These are phyloP conservation scores for Amphiprion clarkii DNA, from an alignment of 2,797 vertebrate genomes.

Conservation along the genomic window DNA sequence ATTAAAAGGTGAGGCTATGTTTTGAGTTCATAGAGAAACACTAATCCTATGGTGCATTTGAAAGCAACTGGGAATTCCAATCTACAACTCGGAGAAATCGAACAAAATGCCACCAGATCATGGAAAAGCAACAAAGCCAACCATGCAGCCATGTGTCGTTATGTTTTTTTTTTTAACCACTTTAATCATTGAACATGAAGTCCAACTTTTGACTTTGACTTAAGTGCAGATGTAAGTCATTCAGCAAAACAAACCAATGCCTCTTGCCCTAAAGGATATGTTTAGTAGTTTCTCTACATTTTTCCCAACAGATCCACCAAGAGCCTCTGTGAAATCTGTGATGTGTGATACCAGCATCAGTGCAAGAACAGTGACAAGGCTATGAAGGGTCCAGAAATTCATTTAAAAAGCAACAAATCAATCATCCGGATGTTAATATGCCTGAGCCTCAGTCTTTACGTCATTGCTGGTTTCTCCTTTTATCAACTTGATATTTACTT, in stretches of 20 bases:
- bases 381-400: conserved; percentile 27
- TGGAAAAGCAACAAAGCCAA: too few species aligned
- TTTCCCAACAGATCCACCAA: conserved; percentile 44
- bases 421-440: conserved; percentile 22
- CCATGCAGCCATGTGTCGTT: too few species aligned
- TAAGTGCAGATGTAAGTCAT: conserved; percentile 56
- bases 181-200: too few species aligned
- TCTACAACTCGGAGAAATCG: too few species aligned
- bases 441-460: conserved; percentile 52
- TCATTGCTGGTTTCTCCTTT: conserved; percentile 43
- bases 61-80: too few species aligned
- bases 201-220: too few species aligned
- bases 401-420: conserved; percentile 32
- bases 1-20: conserved; percentile 7
- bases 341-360: conserved; percentile 22
- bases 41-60: conserved; percentile 66
- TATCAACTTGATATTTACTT: conserved; percentile 50
- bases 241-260: conserved; percentile 69
- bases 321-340: conserved; percentile 43
- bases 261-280: conserved; percentile 80
- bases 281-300: conserved; percentile 48
- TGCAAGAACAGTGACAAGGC: conserved; percentile 36
- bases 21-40: conserved; percentile 72
- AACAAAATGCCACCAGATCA: too few species aligned
- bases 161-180: too few species aligned